Evolutionary conservation across 2,113 vertebrate genomes (phyloP).

Genomic region (Tapirus terrestris): DNA sequence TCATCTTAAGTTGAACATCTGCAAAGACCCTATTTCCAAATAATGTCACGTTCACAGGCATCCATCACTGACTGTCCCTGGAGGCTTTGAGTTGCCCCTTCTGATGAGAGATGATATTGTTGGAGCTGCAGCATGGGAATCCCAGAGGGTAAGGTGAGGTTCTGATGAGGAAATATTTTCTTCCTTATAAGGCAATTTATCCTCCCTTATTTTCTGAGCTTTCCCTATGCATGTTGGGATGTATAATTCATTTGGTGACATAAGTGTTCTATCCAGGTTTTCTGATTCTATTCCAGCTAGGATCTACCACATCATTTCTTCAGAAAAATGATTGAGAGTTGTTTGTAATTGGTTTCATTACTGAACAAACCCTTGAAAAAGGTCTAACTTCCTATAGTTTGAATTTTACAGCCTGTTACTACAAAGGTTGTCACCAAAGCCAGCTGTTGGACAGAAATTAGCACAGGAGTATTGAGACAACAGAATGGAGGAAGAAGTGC

Average conservation of each 20-base stretch:
- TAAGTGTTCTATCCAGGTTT: not conserved
- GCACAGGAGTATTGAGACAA: not conserved
- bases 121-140: not conserved
- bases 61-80: not conserved
- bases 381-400: not conserved
- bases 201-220: not conserved
- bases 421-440: not conserved
- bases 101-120: not conserved
- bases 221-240: not conserved
- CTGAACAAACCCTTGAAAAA: not conserved
- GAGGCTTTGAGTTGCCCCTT: not conserved
- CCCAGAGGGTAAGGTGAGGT: not conserved
- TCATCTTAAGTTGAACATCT: not conserved
- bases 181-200: too few relatives aligned
- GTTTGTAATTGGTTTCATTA: not conserved
- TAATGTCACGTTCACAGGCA: not conserved
- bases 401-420: conserved; percentile 19
- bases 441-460: conserved; percentile 4
- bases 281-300: not conserved
- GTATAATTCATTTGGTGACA: not conserved
- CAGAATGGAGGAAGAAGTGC: not conserved
- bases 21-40: not conserved
- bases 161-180: not conserved
- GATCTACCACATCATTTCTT: not conserved
- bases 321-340: not conserved